Evolutionary conservation across 2,797 vertebrate species (phyloP).

Genomic region (Clarias platycephalus): DNA sequence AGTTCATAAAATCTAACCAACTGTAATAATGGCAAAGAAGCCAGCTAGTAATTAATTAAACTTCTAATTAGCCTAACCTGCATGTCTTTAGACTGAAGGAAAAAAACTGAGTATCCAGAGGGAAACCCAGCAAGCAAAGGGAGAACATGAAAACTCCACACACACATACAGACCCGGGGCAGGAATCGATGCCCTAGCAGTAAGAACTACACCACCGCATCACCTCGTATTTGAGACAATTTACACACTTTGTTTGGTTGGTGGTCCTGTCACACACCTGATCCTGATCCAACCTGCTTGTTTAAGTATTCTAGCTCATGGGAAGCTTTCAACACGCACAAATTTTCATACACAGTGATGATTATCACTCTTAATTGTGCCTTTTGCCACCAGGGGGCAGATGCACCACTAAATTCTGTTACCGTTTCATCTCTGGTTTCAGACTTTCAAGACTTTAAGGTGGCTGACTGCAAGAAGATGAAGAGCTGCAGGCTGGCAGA

Average conservation of each 20-base stretch:
- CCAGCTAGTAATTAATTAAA: neutral
- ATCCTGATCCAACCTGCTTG: neutral
- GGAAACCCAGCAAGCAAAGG: too few relatives aligned
- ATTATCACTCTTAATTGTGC: neutral
- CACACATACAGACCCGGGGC: too few relatives aligned
- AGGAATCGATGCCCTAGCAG: too few relatives aligned
- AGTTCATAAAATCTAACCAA: neutral
- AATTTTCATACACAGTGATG: neutral
- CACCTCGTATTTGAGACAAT: neutral
- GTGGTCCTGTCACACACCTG: neutral
- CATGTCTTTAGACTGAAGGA: too few relatives aligned
- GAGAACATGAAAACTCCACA: too few relatives aligned
- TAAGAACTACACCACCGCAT: too few relatives aligned
- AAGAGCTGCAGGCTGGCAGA: slow-evolving; percentile 35
- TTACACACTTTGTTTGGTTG: neutral
- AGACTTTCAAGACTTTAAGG: neutral
- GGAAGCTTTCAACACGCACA: neutral
- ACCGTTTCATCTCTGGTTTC: neutral
- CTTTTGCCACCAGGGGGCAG: slow-evolving; percentile 41
- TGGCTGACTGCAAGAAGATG: slow-evolving; percentile 13
- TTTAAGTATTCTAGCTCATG: neutral
- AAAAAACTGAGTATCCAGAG: too few relatives aligned
- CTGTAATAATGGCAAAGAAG: neutral
- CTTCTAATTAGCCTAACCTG: too few relatives aligned
- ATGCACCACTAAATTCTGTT: neutral